Conservation (phyloP, 1,140 invertebrate genomes). For the Zelostemma sp. region DNA sequence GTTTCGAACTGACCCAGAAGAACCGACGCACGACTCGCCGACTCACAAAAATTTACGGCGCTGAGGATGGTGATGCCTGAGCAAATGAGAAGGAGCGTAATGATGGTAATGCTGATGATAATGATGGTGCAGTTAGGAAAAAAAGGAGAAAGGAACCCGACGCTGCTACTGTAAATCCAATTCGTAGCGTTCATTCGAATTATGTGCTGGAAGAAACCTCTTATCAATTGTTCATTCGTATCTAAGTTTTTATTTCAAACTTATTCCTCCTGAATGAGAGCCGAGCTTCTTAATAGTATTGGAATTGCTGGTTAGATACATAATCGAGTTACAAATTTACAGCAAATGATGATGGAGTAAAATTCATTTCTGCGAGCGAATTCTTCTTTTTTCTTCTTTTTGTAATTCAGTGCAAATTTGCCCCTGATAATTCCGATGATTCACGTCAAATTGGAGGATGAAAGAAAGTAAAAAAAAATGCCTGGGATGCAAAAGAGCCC, state of each 20-base stretch:
- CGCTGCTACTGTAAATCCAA: conserved; percentile 52
- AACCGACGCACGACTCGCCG: not conserved
- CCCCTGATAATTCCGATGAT: not conserved
- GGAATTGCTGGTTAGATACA: conserved; percentile 64
- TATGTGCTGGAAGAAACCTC: conserved; percentile 44
- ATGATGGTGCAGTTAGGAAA: conserved; percentile 20
- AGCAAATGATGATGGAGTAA: conserved; percentile 54
- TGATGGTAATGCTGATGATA: conserved; percentile 41
- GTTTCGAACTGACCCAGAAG: not conserved
- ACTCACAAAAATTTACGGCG: not conserved
- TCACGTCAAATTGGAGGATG: conserved; percentile 9
- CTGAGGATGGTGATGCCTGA: conserved; percentile 29
- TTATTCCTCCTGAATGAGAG: conserved; percentile 21
- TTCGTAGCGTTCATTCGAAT: conserved; percentile 52
- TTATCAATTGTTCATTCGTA: conserved; percentile 42
- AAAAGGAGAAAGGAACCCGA: conserved; percentile 23
- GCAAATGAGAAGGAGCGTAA: conserved; percentile 32
- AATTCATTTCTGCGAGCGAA: not conserved
- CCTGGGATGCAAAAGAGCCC: conserved; percentile 23
- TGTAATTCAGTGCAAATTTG: not conserved
- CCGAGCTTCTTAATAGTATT: conserved; percentile 60
- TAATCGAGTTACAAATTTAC: conserved; percentile 67
- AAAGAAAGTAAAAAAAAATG: conserved; percentile 16
- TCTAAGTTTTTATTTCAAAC: conserved; percentile 37
- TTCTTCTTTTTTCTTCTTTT: not conserved